Evolutionary conservation across 2,113 vertebrate genomes (phyloP), one percentile per base, ranked within the genome.

Genomic region (Heterocephalus glaber): DNA sequence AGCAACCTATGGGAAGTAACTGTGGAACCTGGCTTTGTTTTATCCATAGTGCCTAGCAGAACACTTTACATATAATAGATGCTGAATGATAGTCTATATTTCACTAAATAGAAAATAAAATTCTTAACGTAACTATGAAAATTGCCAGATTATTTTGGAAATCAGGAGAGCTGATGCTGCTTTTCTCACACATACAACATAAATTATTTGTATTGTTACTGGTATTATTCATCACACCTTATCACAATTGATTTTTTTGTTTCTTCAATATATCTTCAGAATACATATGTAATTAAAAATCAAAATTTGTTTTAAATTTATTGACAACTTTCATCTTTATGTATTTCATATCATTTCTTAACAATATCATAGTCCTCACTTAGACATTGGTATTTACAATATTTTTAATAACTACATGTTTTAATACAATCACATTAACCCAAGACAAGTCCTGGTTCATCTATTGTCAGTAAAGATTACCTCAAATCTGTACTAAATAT

Each of bases 71-170:
- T 26, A 47, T 28, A 10, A 80, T 20, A 68, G 44, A 63, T 61
- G 3, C 19, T 24, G 4, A 86, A 81, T 49, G 20, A 66, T 52
- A 58, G 35, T 19, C 63, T 8, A 79, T 58, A 74, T 76, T 79
- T 93, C 70, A 87, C 54, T 30, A 82, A 91, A 49, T 87, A 33
- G 47, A 60, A 94, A 96, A 47, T n/a, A 60, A 47, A 66, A 65
- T 68, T 6, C 16, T 90, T 88, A 41, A 60, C 17, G 20, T 60
- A 26, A 38, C 30, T 17, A 16, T 58, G 22, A 76, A 86, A 91
- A 81, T 49, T 47, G 8, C 4, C 33, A 41, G 11, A 4, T 85
- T 72, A 91, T 65, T 91, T 65, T 77, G 24, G 54, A 87, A 85
- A 92, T 88, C 38, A 65, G 17, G 88, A 93, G 33, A 84, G 26